phyloP scores from a whole-genome alignment of 1,140 invertebrate genomes.

The Galleria mellonella region DNA sequence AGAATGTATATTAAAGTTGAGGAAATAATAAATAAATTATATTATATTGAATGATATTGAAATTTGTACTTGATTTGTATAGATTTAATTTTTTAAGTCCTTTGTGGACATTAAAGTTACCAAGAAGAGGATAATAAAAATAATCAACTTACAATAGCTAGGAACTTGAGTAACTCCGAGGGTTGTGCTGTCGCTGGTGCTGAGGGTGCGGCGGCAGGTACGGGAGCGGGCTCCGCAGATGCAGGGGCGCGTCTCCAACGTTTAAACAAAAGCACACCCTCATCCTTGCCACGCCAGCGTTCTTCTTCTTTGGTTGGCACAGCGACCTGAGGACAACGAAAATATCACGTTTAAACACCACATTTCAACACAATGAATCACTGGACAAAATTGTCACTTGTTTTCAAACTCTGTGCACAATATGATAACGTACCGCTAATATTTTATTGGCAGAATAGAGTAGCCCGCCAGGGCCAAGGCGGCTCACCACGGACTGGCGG shows the following conservation, averaged over 20 bases:
- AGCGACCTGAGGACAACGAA: slow-evolving; percentile 65
- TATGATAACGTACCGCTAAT: slow-evolving; percentile 62
- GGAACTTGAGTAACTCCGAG: slow-evolving; percentile 66
- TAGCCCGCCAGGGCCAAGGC: slow-evolving; percentile 57
- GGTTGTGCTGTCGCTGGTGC: slow-evolving; percentile 39
- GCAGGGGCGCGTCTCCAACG: slow-evolving; percentile 49
- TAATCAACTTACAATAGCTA: slow-evolving; percentile 69
- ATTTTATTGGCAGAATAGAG: slow-evolving; percentile 67
- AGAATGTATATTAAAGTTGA: too few species aligned
- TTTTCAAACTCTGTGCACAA: slow-evolving; percentile 31
- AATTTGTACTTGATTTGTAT: too few species aligned
- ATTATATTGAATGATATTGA: too few species aligned
- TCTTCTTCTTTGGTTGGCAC: slow-evolving; percentile 62
- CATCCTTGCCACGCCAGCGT: slow-evolving; percentile 60
- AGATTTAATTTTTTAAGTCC: too few species aligned
- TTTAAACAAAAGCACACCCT: slow-evolving; percentile 56
- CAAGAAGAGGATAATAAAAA: slow-evolving; percentile 1
- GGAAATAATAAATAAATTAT: too few species aligned
- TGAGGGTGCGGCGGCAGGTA: slow-evolving; percentile 30
- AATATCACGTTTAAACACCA: slow-evolving; percentile 53
- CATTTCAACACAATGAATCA: slow-evolving; percentile 29
- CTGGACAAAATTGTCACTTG: slow-evolving; percentile 29
- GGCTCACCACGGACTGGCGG: slow-evolving; percentile 58
- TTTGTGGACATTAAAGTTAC: too few species aligned
- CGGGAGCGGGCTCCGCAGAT: slow-evolving; percentile 28